phyloP scores from a whole-genome alignment of 2,797 vertebrate genomes.

The Crocodylus rhombifer region DNA sequence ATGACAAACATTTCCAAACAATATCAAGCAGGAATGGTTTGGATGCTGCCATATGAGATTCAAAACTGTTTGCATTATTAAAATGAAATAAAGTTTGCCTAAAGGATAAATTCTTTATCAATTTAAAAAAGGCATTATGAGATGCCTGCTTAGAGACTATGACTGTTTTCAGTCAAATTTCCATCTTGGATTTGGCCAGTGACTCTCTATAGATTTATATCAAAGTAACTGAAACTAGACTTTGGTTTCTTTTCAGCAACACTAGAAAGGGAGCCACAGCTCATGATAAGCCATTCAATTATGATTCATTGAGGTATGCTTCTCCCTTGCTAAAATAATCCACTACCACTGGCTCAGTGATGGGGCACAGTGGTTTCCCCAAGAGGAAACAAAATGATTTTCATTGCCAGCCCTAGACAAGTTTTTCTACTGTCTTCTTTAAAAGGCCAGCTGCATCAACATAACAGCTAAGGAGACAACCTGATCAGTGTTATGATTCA shows the following conservation, averaged over 20 bases:
- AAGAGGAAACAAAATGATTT: fast-evolving
- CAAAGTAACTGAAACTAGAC: neutral
- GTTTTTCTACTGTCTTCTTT: neutral
- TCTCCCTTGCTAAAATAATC: neutral
- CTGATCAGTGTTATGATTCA: neutral
- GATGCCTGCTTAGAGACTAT: neutral
- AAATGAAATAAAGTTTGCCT: conserved; percentile 30
- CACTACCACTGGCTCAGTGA: neutral
- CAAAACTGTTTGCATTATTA: neutral
- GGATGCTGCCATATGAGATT: neutral
- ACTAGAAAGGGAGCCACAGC: neutral
- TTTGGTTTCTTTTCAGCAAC: neutral
- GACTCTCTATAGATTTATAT: neutral
- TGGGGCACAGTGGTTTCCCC: neutral
- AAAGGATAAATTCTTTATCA: neutral
- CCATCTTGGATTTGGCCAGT: neutral
- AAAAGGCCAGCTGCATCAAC: neutral
- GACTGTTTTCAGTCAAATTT: neutral
- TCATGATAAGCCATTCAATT: neutral
- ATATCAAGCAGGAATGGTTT: fast-evolving
- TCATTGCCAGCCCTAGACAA: neutral
- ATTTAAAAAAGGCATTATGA: neutral
- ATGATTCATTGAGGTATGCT: neutral
- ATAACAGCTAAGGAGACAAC: neutral
- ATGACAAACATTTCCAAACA: neutral